Conservation (phyloP, 2,888 invertebrate species). For the Acleris laterana region DNA sequence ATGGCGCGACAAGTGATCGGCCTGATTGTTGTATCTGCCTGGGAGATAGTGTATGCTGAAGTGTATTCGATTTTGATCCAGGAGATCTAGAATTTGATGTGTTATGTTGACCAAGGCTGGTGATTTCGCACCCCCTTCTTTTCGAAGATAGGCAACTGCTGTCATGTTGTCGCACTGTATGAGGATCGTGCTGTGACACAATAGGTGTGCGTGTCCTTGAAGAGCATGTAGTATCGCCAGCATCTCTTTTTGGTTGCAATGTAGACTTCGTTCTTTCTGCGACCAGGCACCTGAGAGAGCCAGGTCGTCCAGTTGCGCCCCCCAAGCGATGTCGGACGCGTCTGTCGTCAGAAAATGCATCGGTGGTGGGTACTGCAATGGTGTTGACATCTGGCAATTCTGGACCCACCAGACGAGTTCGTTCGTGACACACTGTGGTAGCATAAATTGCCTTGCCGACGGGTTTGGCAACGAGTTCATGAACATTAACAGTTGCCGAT, state of each 20-base stretch:
- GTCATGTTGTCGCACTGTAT: slow-evolving; percentile 31
- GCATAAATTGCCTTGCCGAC: slow-evolving; percentile 2
- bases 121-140: too few species aligned
- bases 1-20: slow-evolving; percentile 42
- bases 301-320: slow-evolving; percentile 41
- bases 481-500: slow-evolving; percentile 38
- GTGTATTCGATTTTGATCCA: slow-evolving; percentile 28
- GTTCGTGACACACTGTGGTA: slow-evolving; percentile 1
- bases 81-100: too few species aligned
- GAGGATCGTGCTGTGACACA: slow-evolving; percentile 23
- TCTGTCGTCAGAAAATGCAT: slow-evolving; percentile 42
- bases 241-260: too few species aligned
- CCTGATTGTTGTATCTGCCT: slow-evolving; percentile 43
- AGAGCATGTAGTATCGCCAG: slow-evolving; percentile 1
- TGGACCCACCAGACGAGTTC: slow-evolving; percentile 41
- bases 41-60: slow-evolving; percentile 40
- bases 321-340: slow-evolving; percentile 44
- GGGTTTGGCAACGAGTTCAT: slow-evolving; percentile 25
- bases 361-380: slow-evolving; percentile 37
- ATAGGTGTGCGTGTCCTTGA: slow-evolving; percentile 27
- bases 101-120: too few species aligned
- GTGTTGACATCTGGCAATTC: slow-evolving; percentile 32
- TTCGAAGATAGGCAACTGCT: too few species aligned
- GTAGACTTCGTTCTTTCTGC: too few species aligned
- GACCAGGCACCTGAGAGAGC: slow-evolving; percentile 39